These are phyloP conservation scores for Phyto melanocephala DNA, from an alignment of 2,888 invertebrate genomes.

Conservation along the genomic window DNA sequence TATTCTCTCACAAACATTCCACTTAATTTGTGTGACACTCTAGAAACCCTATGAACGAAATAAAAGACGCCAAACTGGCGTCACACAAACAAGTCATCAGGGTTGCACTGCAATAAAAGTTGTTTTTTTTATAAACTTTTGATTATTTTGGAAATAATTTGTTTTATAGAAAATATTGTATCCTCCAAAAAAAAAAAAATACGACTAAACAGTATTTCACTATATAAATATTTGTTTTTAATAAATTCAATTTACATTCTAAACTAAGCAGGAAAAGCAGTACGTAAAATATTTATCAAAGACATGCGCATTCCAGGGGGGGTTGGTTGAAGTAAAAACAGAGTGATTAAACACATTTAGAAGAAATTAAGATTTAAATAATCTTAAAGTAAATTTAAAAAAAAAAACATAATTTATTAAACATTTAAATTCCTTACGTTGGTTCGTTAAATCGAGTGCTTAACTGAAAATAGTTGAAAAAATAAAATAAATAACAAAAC, in stretches of 20 bases:
- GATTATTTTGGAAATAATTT: not conserved
- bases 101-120: constrained; percentile 31
- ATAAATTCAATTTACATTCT: no score
- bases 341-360: not conserved
- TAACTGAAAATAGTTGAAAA: no score
- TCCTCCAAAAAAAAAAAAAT: not conserved
- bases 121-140: not conserved
- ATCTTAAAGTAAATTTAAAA: no score
- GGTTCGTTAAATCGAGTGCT: no score
- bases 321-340: not conserved
- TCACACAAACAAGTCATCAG: constrained; percentile 13
- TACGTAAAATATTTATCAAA: not conserved
- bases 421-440: no score
- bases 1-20: not conserved
- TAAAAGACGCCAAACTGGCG: constrained; percentile 56
- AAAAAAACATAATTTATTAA: no score
- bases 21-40: constrained; percentile 34
- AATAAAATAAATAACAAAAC: no score
- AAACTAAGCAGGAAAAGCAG: not conserved
- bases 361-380: not conserved
- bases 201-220: not conserved
- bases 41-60: constrained; percentile 52
- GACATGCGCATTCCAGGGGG: constrained; percentile 9
- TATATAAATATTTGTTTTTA: constrained; percentile 11
- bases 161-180: not conserved